phyloP scores from a whole-genome alignment of 2,888 invertebrate genomes.

The Serrognathus titanus region DNA sequence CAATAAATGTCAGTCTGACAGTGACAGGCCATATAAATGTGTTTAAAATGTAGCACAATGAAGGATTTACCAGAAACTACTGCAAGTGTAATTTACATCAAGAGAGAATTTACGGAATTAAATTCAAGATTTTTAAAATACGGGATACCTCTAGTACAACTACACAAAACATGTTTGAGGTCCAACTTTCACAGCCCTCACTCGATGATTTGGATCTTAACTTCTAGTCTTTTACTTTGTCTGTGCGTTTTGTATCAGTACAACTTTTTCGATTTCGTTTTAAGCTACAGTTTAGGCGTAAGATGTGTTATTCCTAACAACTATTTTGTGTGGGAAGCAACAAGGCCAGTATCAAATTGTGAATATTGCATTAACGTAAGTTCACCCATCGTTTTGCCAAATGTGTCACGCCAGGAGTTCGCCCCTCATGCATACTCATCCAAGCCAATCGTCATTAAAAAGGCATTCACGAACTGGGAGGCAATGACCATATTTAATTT shows the following conservation, averaged over 20 bases:
- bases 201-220: not conserved
- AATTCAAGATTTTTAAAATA: not conserved
- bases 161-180: not conserved
- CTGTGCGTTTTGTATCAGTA: conserved; percentile 23
- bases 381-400: conserved; percentile 64
- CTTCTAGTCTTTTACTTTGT: conserved; percentile 13
- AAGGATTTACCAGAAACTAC: too few species aligned
- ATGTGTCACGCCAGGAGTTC: conserved; percentile 68
- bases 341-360: conserved; percentile 79
- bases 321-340: conserved; percentile 83
- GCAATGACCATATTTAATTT: conserved; percentile 67
- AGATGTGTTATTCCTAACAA: conserved; percentile 80
- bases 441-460: conserved; percentile 74
- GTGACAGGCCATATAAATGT: too few species aligned
- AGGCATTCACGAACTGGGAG: conserved; percentile 72
- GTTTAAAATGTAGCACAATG: too few species aligned
- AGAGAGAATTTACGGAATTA: not conserved
- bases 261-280: conserved; percentile 23
- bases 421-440: conserved; percentile 72
- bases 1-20: too few species aligned
- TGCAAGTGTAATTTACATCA: too few species aligned
- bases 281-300: conserved; percentile 52
- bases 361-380: conserved; percentile 69
- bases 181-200: not conserved
- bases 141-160: not conserved